phyloP scores from a whole-genome alignment of 2,888 invertebrate genomes.

The Synergus gifuensis region DNA sequence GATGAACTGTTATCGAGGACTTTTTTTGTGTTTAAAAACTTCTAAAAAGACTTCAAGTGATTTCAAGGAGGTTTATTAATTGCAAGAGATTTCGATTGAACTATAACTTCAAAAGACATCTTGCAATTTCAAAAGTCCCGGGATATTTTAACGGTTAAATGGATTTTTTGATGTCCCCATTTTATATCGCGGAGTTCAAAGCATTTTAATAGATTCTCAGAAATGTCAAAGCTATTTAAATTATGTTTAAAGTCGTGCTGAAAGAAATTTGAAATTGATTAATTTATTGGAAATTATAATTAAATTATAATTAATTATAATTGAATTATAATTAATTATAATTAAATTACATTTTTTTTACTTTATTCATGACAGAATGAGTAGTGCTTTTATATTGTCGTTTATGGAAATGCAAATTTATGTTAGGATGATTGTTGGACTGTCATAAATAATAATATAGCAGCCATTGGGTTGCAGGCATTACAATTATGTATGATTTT shows the following conservation, averaged over 20 bases:
- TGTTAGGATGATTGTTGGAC: no score
- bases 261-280: background rate
- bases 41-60: constrained; percentile 13
- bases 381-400: no score
- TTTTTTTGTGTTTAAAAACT: background rate
- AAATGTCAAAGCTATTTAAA: background rate
- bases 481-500: no score
- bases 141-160: background rate
- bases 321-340: no score
- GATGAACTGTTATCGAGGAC: background rate
- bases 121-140: background rate
- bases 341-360: no score
- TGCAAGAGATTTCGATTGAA: constrained; percentile 1
- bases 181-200: background rate
- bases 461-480: no score
- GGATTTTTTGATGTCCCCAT: background rate
- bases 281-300: background rate
- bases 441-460: no score
- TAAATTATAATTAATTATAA: no score
- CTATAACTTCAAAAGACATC: background rate
- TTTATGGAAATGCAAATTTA: no score
- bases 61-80: constrained; percentile 12
- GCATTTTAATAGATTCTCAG: background rate
- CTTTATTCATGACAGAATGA: no score
- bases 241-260: background rate